These are phyloP conservation scores for Dusona sp. DNA, from an alignment of 2,888 invertebrate genomes.

Conservation along the genomic window DNA sequence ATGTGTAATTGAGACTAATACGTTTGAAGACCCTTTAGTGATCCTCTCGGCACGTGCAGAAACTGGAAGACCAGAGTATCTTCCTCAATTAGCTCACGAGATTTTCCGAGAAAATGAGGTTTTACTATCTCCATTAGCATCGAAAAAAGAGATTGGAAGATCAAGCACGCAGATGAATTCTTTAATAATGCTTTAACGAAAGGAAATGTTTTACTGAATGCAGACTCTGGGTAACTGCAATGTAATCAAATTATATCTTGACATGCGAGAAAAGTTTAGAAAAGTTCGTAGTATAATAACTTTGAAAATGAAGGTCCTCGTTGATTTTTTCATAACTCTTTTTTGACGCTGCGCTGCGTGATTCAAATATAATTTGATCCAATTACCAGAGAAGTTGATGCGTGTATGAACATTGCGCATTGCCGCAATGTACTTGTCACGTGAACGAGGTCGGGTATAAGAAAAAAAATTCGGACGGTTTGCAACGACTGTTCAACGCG, in stretches of 20 bases:
- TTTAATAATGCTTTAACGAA: not conserved
- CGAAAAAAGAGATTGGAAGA: slow-evolving; percentile 16
- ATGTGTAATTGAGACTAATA: slow-evolving; percentile 45
- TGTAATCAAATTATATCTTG: not conserved
- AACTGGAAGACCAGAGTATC: slow-evolving; percentile 25
- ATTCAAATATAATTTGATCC: not conserved
- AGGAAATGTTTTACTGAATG: not conserved
- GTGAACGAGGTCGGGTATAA: slow-evolving; percentile 10
- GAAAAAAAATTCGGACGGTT: slow-evolving; percentile 17
- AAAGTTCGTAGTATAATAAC: not conserved
- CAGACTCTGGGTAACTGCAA: not conserved
- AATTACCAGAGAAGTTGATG: slow-evolving; percentile 11
- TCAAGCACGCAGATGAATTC: not conserved
- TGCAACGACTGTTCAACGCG: slow-evolving; percentile 7
- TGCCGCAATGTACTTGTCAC: slow-evolving; percentile 9
- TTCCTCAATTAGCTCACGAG: slow-evolving; percentile 34
- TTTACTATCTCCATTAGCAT: slow-evolving; percentile 15
- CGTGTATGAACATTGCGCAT: slow-evolving; percentile 13
- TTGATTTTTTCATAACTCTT: not conserved
- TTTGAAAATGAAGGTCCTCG: not conserved
- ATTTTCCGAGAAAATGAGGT: slow-evolving; percentile 34
- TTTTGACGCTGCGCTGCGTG: not conserved
- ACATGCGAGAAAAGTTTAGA: not conserved
- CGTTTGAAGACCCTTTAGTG: slow-evolving; percentile 30
- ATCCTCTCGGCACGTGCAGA: slow-evolving; percentile 41